Evolutionary conservation across 2,113 vertebrate species (phyloP).

Genomic region (Mormyrus lacerda): DNA sequence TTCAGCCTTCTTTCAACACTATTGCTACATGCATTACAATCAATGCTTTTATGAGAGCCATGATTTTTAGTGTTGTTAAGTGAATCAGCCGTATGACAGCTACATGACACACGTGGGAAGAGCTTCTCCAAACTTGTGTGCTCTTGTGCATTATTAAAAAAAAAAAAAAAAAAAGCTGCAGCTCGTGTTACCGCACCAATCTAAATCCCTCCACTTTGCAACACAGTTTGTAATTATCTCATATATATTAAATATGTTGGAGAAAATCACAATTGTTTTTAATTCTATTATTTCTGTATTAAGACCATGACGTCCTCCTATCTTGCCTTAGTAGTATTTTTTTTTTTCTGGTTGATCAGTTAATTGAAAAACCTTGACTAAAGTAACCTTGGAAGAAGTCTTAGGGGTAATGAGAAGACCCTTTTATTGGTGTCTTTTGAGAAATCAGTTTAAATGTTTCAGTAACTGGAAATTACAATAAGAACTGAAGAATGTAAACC

Average conservation of each 20-base stretch:
- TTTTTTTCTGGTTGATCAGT: not conserved
- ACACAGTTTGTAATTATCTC: not conserved
- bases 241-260: not conserved
- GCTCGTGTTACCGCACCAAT: not conserved
- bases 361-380: conserved; percentile 10
- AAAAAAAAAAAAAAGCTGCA: not conserved
- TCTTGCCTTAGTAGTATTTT: not conserved
- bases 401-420: not conserved
- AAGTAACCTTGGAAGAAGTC: conserved; percentile 1
- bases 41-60: not conserved
- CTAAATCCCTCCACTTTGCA: not conserved
- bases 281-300: not conserved
- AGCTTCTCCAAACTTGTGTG: not conserved
- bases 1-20: not conserved
- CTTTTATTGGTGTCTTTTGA: not conserved
- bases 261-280: not conserved
- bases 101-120: not conserved
- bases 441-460: conserved; percentile 7
- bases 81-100: not conserved
- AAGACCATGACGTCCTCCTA: not conserved
- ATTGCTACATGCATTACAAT: not conserved
- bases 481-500: not conserved
- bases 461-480: conserved; percentile 3
- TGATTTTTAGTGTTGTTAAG: not conserved
- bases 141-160: not conserved